phyloP scores from a whole-genome alignment of 2,888 invertebrate genomes.

The Meteorus colon region DNA sequence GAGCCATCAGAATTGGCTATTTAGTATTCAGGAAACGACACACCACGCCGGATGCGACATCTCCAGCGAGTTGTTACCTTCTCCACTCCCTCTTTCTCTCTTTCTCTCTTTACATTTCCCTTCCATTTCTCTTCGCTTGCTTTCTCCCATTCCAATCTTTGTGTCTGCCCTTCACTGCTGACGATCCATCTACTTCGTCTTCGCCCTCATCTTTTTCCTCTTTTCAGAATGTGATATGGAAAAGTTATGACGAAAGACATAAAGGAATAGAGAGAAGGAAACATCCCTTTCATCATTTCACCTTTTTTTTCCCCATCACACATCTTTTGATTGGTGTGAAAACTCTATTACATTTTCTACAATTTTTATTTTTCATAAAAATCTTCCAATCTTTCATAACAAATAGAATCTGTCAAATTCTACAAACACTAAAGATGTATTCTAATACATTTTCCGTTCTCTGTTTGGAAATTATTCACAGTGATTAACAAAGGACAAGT shows the following conservation, averaged over 20 bases:
- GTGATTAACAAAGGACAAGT: slow-evolving; percentile 98
- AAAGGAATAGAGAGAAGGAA: slow-evolving; percentile 5
- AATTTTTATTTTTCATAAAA: neutral
- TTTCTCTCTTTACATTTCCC: slow-evolving; percentile 42
- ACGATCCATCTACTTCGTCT: slow-evolving; percentile 45
- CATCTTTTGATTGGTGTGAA: neutral
- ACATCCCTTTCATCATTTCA: slow-evolving; percentile 13
- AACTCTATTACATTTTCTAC: neutral
- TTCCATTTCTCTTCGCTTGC: slow-evolving; percentile 43
- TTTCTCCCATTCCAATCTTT: slow-evolving; percentile 47
- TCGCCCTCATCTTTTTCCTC: slow-evolving; percentile 36
- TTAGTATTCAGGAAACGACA: slow-evolving; percentile 68
- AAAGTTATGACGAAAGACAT: slow-evolving; percentile 33
- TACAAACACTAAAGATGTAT: slow-evolving; percentile 29
- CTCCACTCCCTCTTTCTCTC: slow-evolving; percentile 46
- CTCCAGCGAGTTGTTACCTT: slow-evolving; percentile 68
- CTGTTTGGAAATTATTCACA: slow-evolving; percentile 85
- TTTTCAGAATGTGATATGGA: slow-evolving; percentile 21
- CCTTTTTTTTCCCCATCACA: slow-evolving; percentile 23
- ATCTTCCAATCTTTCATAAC: neutral
- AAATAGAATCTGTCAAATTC: neutral
- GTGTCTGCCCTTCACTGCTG: slow-evolving; percentile 47
- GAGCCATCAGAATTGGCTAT: slow-evolving; percentile 54
- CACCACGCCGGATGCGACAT: slow-evolving; percentile 68
- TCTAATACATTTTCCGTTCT: slow-evolving; percentile 60